Evolutionary conservation across 2,888 invertebrate species (phyloP), one percentile per base, ranked within the genome.

Genomic region (Drosophila histrio): DNA sequence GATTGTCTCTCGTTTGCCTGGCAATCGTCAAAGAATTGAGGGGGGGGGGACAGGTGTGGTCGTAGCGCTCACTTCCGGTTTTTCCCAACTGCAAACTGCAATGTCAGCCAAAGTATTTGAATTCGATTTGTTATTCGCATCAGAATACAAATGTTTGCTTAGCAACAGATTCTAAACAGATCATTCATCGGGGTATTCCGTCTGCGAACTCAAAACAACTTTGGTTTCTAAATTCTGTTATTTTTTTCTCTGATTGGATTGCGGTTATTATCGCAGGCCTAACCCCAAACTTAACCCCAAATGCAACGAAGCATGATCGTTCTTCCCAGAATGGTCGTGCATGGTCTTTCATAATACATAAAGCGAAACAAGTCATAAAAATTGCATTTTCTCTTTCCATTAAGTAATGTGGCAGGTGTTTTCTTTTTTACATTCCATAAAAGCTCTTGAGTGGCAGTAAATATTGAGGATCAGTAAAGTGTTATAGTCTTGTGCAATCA

Each of bases 1-100:
- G 77, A 77, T 74, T 74, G 65, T 70, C 65, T 61, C 52, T 36
- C 22, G 53, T 68, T 60, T 53, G 52, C 38, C 43, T 49, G 61
- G 46, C 50, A 28, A 15, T 34, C 26, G 24, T 44, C 26, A 44
- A 22, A 54, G 39, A 11, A 46, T n/a, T n/a, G n/a, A n/a, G n/a
- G n/a, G n/a, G n/a, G n/a, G n/a, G 32, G 58, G 38, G 44, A 24
- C 47, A 59, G 34, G 41, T 43, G 36, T n/a, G n/a, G 43, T 38
- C 49, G 28, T 44, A 52, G 54, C 60, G 56, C 26, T 46, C 62
- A 71, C 85, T 82, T 82, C 81, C 81, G 81, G 81, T 80, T 82
- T 77, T 80, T 81, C 82, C 79, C 73, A 61, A 69, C 52, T 39
- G 46, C 61, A 34, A 44, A 22, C 32, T 49, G 32, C 34, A 56